phyloP scores from a whole-genome alignment of 2,113 vertebrate species.

The Catharus minimus region DNA sequence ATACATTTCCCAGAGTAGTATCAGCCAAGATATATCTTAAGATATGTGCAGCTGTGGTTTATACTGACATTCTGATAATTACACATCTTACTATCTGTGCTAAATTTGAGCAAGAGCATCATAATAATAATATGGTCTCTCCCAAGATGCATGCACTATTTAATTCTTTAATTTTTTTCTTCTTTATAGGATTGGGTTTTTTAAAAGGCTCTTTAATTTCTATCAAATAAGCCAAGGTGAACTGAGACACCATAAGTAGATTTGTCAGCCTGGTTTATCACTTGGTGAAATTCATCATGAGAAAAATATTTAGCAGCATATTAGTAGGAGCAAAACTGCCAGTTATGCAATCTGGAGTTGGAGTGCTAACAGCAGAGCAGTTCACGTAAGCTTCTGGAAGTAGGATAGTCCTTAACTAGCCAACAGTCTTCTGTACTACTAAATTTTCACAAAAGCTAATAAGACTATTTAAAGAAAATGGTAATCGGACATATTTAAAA shows the following conservation, averaged over 20 bases:
- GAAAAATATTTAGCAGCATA: constrained; percentile 52
- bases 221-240: background rate
- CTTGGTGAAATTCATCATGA: constrained; percentile 47
- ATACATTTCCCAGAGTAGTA: background rate
- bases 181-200: background rate
- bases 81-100: background rate
- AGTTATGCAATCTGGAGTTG: constrained; percentile 19
- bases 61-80: background rate
- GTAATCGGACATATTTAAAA: background rate
- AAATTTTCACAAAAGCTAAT: background rate
- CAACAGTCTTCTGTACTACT: background rate
- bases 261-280: constrained; percentile 35
- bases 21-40: background rate
- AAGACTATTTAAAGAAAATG: background rate
- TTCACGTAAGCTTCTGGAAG: constrained; percentile 28
- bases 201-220: background rate
- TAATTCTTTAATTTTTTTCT: background rate
- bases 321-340: constrained; percentile 51
- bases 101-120: background rate
- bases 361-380: constrained; percentile 9
- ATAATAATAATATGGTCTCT: background rate
- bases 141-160: background rate
- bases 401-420: background rate
- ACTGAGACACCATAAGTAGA: background rate
- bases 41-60: background rate